These are phyloP conservation scores for Trogon melanurus DNA, from an alignment of 2,113 vertebrate genomes.

Conservation along the genomic window DNA sequence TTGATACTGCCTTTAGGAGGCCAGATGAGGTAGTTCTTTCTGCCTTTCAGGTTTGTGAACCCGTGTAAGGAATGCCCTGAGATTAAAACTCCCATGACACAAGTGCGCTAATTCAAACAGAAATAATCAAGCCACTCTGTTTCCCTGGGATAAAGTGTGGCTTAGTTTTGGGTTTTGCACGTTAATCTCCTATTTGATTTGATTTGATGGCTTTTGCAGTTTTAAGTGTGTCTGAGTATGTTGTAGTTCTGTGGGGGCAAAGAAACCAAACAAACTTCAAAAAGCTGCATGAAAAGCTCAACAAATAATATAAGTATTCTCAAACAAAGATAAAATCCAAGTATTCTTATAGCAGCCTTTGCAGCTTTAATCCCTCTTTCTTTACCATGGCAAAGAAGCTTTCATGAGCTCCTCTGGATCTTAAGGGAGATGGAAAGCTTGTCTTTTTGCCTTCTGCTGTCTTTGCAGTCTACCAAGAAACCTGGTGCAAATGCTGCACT, in stretches of 20 bases:
- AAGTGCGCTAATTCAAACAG: neutral
- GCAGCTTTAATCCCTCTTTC: neutral
- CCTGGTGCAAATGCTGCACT: neutral
- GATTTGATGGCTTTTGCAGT: conserved; percentile 8
- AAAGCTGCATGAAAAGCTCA: conserved; percentile 9
- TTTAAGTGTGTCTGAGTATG: neutral
- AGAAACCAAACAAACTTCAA: neutral
- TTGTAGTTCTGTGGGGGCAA: neutral
- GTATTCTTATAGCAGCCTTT: neutral
- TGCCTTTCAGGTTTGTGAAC: neutral
- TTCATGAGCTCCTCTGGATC: neutral
- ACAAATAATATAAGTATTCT: neutral
- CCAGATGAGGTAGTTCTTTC: neutral
- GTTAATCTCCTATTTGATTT: conserved; percentile 23
- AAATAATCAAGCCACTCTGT: conserved; percentile 16
- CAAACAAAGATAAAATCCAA: conserved; percentile 29
- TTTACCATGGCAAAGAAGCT: conserved; percentile 3
- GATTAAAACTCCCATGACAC: conserved; percentile 16
- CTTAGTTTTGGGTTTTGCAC: neutral
- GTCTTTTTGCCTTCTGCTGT: neutral
- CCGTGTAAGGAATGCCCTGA: neutral
- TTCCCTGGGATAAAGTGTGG: neutral
- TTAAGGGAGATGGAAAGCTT: neutral
- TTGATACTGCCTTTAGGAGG: neutral
- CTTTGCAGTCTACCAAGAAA: neutral